Percentiles rank a stretch among this genome's conserved stretches.
These are phyloP conservation scores for Rhopalosiphum nymphaeae DNA, from an alignment of 2,888 invertebrate species.

Conservation along the genomic window DNA sequence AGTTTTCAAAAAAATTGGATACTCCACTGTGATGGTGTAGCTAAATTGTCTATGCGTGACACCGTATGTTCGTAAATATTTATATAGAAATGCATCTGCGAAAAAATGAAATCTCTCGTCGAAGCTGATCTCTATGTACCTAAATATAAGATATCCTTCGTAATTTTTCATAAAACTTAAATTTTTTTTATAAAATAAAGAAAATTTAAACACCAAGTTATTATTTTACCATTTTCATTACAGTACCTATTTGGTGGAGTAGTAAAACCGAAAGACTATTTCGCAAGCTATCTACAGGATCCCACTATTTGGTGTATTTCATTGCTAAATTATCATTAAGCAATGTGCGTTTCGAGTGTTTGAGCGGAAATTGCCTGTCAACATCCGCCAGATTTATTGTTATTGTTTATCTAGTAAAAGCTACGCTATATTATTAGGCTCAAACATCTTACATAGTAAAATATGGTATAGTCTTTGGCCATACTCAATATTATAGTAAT, in stretches of 20 bases:
- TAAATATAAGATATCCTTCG: neutral
- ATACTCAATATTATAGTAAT: neutral
- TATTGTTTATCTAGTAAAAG: slow-evolving; percentile 31
- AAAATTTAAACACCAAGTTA: neutral
- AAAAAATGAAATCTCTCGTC: neutral
- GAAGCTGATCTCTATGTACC: accelerated
- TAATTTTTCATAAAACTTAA: neutral
- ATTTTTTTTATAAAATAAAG: neutral
- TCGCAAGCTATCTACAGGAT: slow-evolving; percentile 6
- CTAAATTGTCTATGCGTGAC: neutral
- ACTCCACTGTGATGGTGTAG: neutral
- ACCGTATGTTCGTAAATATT: neutral
- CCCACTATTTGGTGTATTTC: neutral
- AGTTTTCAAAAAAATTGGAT: neutral
- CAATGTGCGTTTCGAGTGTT: slow-evolving; percentile 7
- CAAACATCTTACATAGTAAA: neutral
- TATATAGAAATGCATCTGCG: no score
- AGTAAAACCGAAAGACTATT: neutral
- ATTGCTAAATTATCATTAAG: slow-evolving; percentile 52
- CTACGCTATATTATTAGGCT: neutral
- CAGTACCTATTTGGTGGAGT: neutral
- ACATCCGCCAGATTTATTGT: slow-evolving; percentile 39
- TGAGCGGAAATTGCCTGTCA: slow-evolving; percentile 55
- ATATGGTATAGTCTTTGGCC: neutral
- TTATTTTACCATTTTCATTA: neutral